Conservation (phyloP, 1,140 invertebrate species). For the Ptiloglossa arizonensis region DNA sequence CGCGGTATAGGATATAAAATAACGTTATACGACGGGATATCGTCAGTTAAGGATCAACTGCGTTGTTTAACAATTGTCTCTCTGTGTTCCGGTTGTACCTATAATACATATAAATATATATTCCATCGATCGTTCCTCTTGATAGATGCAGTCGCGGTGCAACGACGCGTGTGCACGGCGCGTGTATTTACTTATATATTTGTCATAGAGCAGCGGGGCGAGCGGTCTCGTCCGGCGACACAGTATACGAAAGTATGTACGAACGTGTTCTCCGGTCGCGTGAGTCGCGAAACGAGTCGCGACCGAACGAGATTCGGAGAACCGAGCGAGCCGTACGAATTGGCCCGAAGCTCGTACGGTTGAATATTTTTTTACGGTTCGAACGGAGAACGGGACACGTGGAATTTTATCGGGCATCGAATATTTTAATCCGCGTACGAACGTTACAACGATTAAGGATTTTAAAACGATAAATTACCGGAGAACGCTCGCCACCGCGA, state of each 20-base stretch:
- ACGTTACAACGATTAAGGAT: constrained; percentile 33
- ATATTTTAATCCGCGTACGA: constrained; percentile 34
- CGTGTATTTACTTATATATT: neutral
- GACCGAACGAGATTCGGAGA: neutral
- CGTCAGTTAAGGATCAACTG: constrained; percentile 47
- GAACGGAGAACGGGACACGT: constrained; percentile 31
- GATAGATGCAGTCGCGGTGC: constrained; percentile 45
- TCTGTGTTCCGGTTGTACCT: constrained; percentile 60
- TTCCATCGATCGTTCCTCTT: constrained; percentile 61
- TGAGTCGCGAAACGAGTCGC: no score
- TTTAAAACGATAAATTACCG: constrained; percentile 24
- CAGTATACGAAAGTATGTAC: constrained; percentile 56
- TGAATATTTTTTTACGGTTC: constrained; percentile 58
- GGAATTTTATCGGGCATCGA: constrained; percentile 27
- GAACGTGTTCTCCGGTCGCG: constrained; percentile 25
- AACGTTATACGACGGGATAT: neutral
- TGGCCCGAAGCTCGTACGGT: constrained; percentile 24
- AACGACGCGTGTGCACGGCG: constrained; percentile 40
- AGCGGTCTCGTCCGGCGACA: constrained; percentile 44
- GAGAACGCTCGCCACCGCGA: constrained; percentile 9
- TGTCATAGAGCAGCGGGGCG: constrained; percentile 8
- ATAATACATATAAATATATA: constrained; percentile 52
- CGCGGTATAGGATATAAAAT: neutral
- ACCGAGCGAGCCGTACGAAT: neutral
- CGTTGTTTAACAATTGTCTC: constrained; percentile 65